Conservation (phyloP, 64 coral and sea anemone genomes). For the Cladopsammia gracilis region DNA sequence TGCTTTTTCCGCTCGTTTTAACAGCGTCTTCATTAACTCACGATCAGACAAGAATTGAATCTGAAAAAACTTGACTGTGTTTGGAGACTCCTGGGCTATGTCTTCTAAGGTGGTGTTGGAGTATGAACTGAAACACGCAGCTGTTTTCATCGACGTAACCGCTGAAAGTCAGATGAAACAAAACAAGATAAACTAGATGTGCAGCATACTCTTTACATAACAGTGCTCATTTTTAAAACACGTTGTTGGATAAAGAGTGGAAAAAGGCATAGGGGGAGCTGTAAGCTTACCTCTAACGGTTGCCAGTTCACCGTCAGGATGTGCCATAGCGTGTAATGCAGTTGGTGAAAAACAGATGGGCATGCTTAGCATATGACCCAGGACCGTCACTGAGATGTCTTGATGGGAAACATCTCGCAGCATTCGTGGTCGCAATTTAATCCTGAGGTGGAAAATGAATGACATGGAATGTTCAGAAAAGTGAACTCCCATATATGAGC, state of each 20-base stretch:
- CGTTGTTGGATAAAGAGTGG: too few species aligned
- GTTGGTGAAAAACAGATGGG: conserved; percentile 76
- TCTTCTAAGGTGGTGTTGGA: conserved; percentile 11
- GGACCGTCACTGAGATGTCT: conserved; percentile 54
- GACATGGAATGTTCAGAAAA: too few species aligned
- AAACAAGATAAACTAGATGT: too few species aligned
- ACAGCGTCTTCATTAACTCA: neutral
- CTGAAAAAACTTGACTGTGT: conserved; percentile 28
- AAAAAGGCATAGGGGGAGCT: too few species aligned
- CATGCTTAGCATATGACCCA: conserved; percentile 59
- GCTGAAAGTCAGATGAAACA: neutral
- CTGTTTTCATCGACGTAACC: neutral
- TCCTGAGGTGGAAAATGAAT: neutral
- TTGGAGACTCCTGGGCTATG: conserved; percentile 6
- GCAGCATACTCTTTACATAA: too few species aligned
- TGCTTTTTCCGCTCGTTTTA: conserved; percentile 25
- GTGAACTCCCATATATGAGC: too few species aligned
- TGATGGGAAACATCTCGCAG: conserved; percentile 68
- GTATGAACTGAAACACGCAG: conserved; percentile 2
- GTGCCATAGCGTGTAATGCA: conserved; percentile 62
- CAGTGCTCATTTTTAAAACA: too few species aligned
- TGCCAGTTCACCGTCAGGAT: conserved; percentile 82
- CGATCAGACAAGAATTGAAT: conserved; percentile 23
- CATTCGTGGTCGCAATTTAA: conserved; percentile 75
- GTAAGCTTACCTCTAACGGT: conserved; percentile 67